These are phyloP conservation scores for Haemorhous mexicanus DNA, from an alignment of 2,113 vertebrate species.

Conservation along the genomic window DNA sequence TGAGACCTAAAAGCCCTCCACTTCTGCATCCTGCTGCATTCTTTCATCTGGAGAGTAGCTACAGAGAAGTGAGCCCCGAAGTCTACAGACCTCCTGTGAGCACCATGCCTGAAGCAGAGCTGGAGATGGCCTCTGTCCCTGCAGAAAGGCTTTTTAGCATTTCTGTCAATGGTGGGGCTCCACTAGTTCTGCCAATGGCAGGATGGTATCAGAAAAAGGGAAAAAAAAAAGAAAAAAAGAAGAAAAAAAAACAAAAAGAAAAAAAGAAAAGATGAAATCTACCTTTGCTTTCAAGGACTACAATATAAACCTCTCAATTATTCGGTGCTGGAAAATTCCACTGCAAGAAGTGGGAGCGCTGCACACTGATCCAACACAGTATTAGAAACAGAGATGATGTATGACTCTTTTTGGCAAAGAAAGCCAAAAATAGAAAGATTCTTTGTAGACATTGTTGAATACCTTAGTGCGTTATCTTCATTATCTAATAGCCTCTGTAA, in stretches of 20 bases:
- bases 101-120: neutral
- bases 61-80: neutral
- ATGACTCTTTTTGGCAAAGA: neutral
- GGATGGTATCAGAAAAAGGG: neutral
- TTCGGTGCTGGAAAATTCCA: slow-evolving; percentile 17
- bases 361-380: neutral
- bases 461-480: neutral
- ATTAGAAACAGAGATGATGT: neutral
- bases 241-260: too few relatives aligned
- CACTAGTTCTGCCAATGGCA: neutral
- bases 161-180: neutral
- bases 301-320: slow-evolving; percentile 8
- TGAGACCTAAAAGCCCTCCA: neutral
- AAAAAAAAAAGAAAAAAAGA: neutral
- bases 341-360: neutral
- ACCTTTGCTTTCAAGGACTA: neutral
- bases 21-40: neutral
- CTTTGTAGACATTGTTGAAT: neutral
- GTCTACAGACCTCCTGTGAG: neutral
- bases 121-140: neutral
- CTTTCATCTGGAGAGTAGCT: neutral
- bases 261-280: neutral
- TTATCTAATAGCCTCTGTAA: neutral
- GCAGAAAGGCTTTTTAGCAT: neutral
- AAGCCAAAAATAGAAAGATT: slow-evolving; percentile 2